Base-by-base conservation (phyloP, 2,113 vertebrate species). In the Gasterosteus aculeatus region DNA sequence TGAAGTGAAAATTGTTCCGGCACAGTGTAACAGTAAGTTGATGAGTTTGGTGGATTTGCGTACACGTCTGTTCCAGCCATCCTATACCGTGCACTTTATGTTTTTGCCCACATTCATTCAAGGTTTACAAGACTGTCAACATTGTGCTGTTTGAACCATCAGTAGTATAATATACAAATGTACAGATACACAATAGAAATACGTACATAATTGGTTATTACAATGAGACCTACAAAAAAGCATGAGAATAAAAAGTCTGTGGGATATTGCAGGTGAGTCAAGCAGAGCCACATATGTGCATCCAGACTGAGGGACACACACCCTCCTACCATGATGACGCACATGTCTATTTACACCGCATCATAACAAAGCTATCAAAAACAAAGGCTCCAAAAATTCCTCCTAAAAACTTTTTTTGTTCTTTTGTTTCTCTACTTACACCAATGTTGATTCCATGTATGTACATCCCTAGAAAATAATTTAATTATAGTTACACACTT, bases 401-500 rank as follows among this genome's bases (percentile, higher is more conserved):
- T 94, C 93, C 96, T 96, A 96, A 93, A 97, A 97, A 96, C 81
- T 88, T 92, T 92, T 90, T 92, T 91, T 91, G 85, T 91, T 92
- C 76, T 92, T 93, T 92, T 92, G 89, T 93, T 90, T 92, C 86
- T 95, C 95, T 97, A 93, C 92, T 84, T 92, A 97, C 94, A 96
- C 96, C 95, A 83, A 93, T 91, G 89, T 94, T 42, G 86, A 92
- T 94, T 96, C 69, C 77, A 85, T 89, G 94, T 97, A 96, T 97
- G 93, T 98, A 98, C 96, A 97, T 85, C 95, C 96, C 97, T 98
- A 96, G 95, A 97, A 98, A 99, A 99, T 98, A 99, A 97, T 97
- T 97, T 94, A 93, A 93, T 92, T 89, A 90, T 92, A 93, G 88
- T 91, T 95, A 95, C 94, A 96, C 95, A 93, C 93, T 96, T 95